phyloP scores from a whole-genome alignment of 2,888 invertebrate species.

The Tipula unca region DNA sequence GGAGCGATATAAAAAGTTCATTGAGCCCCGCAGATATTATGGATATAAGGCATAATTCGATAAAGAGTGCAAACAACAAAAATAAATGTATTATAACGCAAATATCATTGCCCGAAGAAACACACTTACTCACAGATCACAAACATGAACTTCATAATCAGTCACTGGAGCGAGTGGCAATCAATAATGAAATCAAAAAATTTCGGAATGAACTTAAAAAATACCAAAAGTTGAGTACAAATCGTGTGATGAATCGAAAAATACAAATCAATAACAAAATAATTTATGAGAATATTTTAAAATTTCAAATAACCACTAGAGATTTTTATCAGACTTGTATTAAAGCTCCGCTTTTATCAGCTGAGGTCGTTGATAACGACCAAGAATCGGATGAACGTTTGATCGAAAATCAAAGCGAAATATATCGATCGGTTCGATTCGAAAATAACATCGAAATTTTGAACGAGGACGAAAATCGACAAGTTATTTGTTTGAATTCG shows the following conservation, averaged over 20 bases:
- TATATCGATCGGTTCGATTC: background rate
- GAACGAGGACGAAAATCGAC: background rate
- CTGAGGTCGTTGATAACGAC: too few species aligned
- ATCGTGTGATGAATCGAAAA: background rate
- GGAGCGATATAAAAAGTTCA: slow-evolving; percentile 23
- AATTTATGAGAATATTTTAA: background rate
- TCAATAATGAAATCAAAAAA: slow-evolving; percentile 36
- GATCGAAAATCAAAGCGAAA: background rate
- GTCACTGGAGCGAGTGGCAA: slow-evolving; percentile 22
- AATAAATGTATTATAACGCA: slow-evolving; percentile 23
- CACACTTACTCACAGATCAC: background rate
- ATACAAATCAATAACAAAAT: background rate
- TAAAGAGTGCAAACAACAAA: slow-evolving; percentile 26
- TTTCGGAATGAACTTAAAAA: slow-evolving; percentile 36
- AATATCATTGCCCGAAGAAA: background rate
- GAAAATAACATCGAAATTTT: background rate
- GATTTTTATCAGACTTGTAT: background rate
- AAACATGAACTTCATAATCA: slow-evolving; percentile 33
- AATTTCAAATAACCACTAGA: background rate
- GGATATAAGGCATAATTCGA: slow-evolving; percentile 40
- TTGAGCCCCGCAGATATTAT: slow-evolving; percentile 39
- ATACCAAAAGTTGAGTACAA: slow-evolving; percentile 24
- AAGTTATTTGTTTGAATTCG: background rate
- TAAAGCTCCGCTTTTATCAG: background rate
- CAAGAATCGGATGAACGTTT: background rate